Evolutionary conservation across 2,113 vertebrate species (phyloP), one percentile per base, ranked within the genome.

Genomic region (Maccullochella peelii): DNA sequence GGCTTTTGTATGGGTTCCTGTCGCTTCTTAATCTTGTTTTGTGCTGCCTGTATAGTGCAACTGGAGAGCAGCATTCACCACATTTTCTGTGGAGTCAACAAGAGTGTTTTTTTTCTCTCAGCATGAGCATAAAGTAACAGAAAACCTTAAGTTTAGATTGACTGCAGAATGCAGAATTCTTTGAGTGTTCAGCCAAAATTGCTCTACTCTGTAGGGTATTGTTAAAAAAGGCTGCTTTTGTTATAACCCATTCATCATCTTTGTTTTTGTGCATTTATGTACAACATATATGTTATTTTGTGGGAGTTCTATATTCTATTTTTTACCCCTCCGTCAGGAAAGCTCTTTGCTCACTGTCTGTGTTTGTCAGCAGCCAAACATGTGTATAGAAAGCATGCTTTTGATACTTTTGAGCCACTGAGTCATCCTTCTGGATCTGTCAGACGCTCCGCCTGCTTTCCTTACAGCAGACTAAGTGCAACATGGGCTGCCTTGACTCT

Each of bases 351-450:
- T 30, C 63, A 54, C 47, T 25, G 52, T 70, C 57, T 65, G 54
- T 62, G 74, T 78, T 74, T 72, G 61, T 70, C 44, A 62, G 40
- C 66, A 59, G 77, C 63, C 74, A 40, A 84, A 75, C 55, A 58
- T 50, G 47, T 80, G 30, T 73, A 58, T 44, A 36, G 49, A 58
- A 80, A 77, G 49, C 50, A 68, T 10, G 4, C 71, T 59, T 36
- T 27, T 74, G 27, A 9, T 68, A 20, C 63, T 80, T 57, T 5
- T 77, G 59, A 42, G 42, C 52, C 70, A 8, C 50, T 40, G 74
- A 91, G 55, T 84, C 84, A 80, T 79, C 38, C 49, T 33, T 69
- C 20, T 69, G 44, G 42, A 68, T 83, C 54, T 77, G 79, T 68
- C 50, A 38, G 73, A 38, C 16, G 10, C 52, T 50, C 50, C 38